Base-by-base conservation (phyloP, 2,888 invertebrate genomes). In the Calliopum simillimum region DNA sequence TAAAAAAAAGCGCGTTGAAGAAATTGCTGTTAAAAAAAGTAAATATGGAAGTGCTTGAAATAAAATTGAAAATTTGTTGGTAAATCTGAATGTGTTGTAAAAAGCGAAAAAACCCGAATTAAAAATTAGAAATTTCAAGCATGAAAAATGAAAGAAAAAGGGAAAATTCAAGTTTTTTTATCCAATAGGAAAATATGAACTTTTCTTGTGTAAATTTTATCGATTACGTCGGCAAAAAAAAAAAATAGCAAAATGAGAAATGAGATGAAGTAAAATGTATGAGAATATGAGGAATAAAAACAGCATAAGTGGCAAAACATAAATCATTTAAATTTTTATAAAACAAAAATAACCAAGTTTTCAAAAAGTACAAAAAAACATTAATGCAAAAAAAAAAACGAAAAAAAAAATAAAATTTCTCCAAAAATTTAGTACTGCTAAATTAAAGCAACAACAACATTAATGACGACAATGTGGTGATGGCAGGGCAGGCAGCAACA, bases 211-310 rank as follows among this genome's bases (percentile, higher is more conserved):
- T 61, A 8, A 14, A 33, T 55, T 66, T 58, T 67, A 67, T 67
- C 58, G 67, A 67, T 67, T 67, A 67, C 67, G 67, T 67, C 49
- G 59, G 12, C 46, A 11, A 65, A 65, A 41, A 21, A 16, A 46
- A 21, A 8, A 11, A 61, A n/a, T n/a, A n/a, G n/a, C n/a, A n/a
- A n/a, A n/a, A n/a, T n/a, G 46, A 61, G 13, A 23, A 8, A 33
- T 33, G 33, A 33, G 33, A 33, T 33, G 33, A 33, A 33, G 33
- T n/a, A n/a, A 4, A 33, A 8, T 33, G 33, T 8, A 33, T 33
- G 33, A 21, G 6, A 46, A 61, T n/a, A n/a, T n/a, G 44, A 61
- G 46, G 23, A 8, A 58, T 23, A 62, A 46, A 62, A 47, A 44
- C 44, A 46, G 21, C 14, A 44, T 44, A 3, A 47, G 43, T 46